These are phyloP conservation scores for Sarotherodon lohbergeri DNA, from an alignment of 2,113 vertebrate genomes.

Conservation along the genomic window DNA sequence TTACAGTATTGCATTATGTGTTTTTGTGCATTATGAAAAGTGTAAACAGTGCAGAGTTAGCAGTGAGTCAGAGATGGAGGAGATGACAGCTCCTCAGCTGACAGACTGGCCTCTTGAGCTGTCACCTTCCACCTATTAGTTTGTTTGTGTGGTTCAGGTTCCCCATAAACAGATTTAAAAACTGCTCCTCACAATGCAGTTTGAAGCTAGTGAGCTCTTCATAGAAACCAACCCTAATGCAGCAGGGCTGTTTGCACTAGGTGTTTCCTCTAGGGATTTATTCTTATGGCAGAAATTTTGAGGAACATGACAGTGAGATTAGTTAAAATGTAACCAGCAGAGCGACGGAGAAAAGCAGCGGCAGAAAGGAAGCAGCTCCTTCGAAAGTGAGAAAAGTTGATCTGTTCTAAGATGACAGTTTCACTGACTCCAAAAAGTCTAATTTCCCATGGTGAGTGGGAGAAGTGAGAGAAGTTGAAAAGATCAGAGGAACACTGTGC, in stretches of 20 bases:
- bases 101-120: background rate
- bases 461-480: background rate
- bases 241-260: background rate
- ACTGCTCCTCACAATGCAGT: background rate
- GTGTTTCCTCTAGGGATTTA: conserved; percentile 7
- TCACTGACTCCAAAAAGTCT: background rate
- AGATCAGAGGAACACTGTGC: background rate
- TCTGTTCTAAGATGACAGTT: conserved; percentile 8
- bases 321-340: background rate
- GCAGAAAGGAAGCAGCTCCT: background rate
- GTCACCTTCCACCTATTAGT: background rate
- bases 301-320: conserved; percentile 16
- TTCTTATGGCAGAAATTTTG: background rate
- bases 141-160: conserved; percentile 9
- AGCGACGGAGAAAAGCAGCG: background rate
- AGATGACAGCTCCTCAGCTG: conserved; percentile 26
- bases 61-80: background rate
- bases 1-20: background rate
- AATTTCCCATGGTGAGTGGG: background rate
- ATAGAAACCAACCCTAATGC: background rate
- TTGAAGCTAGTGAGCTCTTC: background rate
- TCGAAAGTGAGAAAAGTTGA: background rate
- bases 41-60: conserved; percentile 23
- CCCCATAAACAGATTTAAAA: conserved; percentile 18
- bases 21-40: conserved; percentile 2